phyloP scores from a whole-genome alignment of 2,888 invertebrate genomes.

The Trissolcus japonicus region DNA sequence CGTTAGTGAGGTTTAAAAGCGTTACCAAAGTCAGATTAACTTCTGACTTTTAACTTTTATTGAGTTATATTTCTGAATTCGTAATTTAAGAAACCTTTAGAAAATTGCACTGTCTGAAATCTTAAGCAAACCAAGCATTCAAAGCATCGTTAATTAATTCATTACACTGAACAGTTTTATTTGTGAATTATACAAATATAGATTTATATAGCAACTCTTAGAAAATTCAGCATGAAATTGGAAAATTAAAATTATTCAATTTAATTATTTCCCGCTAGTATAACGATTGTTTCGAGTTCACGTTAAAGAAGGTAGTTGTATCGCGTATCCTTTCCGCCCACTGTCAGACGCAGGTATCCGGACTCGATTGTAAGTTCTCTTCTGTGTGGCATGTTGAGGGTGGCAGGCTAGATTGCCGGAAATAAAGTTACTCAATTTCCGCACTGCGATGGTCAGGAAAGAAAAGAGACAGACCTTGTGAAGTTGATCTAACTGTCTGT shows the following conservation, averaged over 20 bases:
- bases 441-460: conserved; percentile 51
- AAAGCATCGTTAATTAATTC: no score
- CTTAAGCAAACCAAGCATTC: no score
- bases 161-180: neutral
- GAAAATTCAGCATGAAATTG: conserved; percentile 9
- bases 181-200: neutral
- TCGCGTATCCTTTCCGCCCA: conserved; percentile 39
- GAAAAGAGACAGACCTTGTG: conserved; percentile 51
- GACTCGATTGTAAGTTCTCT: conserved; percentile 50
- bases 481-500: conserved; percentile 46
- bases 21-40: neutral
- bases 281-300: conserved; percentile 42
- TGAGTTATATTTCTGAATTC: conserved; percentile 6
- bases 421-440: conserved; percentile 60
- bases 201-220: neutral
- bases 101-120: neutral
- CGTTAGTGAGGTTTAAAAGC: conserved; percentile 4
- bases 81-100: neutral
- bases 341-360: conserved; percentile 52
- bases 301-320: conserved; percentile 38
- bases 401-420: conserved; percentile 52
- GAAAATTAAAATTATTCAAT: conserved; percentile 60
- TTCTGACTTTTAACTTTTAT: conserved; percentile 4
- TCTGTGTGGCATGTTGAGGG: conserved; percentile 33
- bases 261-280: conserved; percentile 52